phyloP scores from a whole-genome alignment of 2,888 invertebrate genomes.

The Lamellibrachia satsuma region DNA sequence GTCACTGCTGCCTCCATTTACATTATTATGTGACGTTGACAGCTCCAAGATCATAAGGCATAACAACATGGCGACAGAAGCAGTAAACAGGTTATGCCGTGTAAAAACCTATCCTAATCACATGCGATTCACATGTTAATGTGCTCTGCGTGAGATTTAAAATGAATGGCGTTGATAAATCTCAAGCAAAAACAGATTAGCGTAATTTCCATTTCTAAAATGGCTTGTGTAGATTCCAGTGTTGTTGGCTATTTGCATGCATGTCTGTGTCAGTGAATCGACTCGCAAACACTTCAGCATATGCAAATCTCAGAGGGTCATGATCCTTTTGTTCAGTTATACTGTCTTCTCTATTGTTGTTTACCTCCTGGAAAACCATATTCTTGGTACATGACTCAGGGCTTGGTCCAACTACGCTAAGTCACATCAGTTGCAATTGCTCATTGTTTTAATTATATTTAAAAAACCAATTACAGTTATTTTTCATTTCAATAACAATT shows the following conservation, averaged over 20 bases:
- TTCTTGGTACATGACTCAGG: too few species aligned
- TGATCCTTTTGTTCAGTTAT: neutral
- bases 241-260: neutral
- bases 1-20: too few species aligned
- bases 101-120: neutral
- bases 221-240: neutral
- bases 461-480: too few species aligned
- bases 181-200: slow-evolving; percentile 10
- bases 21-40: too few species aligned
- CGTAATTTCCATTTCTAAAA: neutral
- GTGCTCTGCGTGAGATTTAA: neutral
- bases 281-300: neutral
- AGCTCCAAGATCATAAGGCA: too few species aligned
- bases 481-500: neutral
- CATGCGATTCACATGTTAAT: neutral
- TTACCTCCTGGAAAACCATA: too few species aligned
- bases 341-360: neutral
- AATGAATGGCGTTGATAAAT: neutral
- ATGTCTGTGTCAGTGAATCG: neutral
- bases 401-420: too few species aligned
- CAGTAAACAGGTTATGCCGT: neutral
- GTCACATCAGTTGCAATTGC: too few species aligned
- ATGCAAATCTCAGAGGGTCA: neutral
- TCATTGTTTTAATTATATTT: too few species aligned
- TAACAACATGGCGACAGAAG: too few species aligned